phyloP scores from a whole-genome alignment of 2,888 invertebrate genomes.

The Heliconius cydno region DNA sequence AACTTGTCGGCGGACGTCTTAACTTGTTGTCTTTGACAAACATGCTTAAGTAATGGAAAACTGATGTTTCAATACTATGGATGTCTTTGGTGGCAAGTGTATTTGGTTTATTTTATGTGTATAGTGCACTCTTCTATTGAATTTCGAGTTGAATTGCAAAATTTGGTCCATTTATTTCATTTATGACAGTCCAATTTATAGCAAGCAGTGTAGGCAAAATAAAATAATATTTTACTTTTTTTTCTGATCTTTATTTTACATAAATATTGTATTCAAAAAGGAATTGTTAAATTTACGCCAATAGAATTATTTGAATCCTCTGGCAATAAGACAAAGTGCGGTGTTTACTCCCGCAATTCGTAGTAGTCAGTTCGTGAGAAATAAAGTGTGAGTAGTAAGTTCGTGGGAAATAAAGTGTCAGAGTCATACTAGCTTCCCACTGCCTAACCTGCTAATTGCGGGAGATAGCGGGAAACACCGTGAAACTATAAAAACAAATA shows the following conservation, averaged over 20 bases:
- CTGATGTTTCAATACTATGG: conserved; percentile 33
- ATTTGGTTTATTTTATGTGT: neutral
- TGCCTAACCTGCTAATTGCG: neutral
- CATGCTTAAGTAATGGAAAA: conserved; percentile 40
- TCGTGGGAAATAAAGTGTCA: too few relatives aligned
- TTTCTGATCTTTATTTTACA: neutral
- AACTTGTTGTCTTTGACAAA: conserved; percentile 19
- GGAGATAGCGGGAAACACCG: neutral
- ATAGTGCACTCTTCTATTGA: conserved; percentile 1
- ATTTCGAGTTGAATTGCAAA: neutral
- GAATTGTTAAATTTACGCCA: too few relatives aligned
- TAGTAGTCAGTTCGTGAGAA: too few relatives aligned
- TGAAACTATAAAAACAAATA: neutral
- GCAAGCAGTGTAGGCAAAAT: neutral
- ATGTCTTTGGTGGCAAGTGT: neutral
- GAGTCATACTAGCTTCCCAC: neutral
- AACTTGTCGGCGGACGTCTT: conserved; percentile 26
- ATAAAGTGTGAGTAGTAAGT: too few relatives aligned
- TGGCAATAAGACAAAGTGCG: too few relatives aligned
- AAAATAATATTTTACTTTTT: neutral
- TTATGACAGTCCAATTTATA: neutral
- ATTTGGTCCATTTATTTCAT: too few relatives aligned
- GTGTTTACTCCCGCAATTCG: too few relatives aligned
- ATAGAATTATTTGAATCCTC: too few relatives aligned
- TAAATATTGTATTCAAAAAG: neutral